Conservation (phyloP, 1,140 invertebrate species). For the Orius laevigatus region DNA sequence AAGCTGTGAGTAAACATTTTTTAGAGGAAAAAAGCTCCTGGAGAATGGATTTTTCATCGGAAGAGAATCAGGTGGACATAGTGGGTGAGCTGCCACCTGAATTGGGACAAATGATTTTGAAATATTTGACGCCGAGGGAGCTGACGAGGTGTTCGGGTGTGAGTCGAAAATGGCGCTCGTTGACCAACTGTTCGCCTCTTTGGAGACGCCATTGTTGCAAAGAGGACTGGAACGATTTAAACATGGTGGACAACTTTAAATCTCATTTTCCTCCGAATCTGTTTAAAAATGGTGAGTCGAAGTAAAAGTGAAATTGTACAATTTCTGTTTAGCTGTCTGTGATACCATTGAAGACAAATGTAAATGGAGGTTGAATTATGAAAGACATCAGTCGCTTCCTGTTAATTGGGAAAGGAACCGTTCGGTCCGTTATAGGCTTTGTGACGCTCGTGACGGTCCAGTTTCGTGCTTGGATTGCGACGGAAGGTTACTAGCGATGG, state of each 20-base stretch:
- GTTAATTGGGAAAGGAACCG: slow-evolving; percentile 6
- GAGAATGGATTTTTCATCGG: background rate
- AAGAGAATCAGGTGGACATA: background rate
- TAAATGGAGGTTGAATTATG: slow-evolving; percentile 12
- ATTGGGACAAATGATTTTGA: background rate
- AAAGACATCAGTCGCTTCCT: slow-evolving; percentile 3
- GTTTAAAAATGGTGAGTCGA: background rate
- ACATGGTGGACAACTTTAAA: slow-evolving; percentile 9
- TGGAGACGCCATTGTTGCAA: slow-evolving; percentile 8
- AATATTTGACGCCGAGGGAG: background rate
- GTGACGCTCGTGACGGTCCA: background rate
- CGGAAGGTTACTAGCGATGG: background rate
- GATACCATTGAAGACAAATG: background rate
- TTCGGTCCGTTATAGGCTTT: slow-evolving; percentile 2
- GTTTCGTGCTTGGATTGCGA: slow-evolving; percentile 6
- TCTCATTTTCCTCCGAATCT: slow-evolving; percentile 4
- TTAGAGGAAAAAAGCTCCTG: too few species aligned
- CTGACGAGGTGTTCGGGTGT: slow-evolving; percentile 3
- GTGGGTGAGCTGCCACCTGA: slow-evolving; percentile 5
- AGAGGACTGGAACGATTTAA: slow-evolving; percentile 1
- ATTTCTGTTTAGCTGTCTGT: background rate
- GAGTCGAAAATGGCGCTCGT: background rate
- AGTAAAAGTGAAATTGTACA: background rate
- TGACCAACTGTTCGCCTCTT: slow-evolving; percentile 2
- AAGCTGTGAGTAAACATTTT: too few species aligned